phyloP scores from a whole-genome alignment of 2,888 invertebrate genomes.

The Parnassius orleans region DNA sequence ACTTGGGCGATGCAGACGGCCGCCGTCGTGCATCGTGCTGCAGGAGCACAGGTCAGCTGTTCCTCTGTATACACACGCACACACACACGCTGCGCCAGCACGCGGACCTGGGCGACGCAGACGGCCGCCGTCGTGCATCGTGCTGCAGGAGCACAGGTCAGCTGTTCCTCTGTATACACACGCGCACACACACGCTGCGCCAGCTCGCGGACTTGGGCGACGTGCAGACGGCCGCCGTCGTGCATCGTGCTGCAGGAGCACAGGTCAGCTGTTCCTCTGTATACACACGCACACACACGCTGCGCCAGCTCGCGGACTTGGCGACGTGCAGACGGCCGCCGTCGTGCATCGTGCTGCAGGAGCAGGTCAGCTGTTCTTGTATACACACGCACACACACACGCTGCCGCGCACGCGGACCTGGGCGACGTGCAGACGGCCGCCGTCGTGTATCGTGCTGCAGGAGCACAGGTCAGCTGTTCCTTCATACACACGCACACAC shows the following conservation, averaged over 20 bases:
- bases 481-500: neutral
- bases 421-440: slow-evolving; percentile 94
- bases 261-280: slow-evolving; percentile 36
- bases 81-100: slow-evolving; percentile 85
- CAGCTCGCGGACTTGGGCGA: slow-evolving; percentile 92
- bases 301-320: slow-evolving; percentile 89
- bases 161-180: neutral
- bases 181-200: slow-evolving; percentile 79
- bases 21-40: slow-evolving; percentile 89
- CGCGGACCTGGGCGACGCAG: slow-evolving; percentile 92
- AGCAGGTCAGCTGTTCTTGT: slow-evolving; percentile 54
- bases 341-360: slow-evolving; percentile 91
- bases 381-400: no score
- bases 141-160: slow-evolving; percentile 85
- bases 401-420: slow-evolving; percentile 92
- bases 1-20: slow-evolving; percentile 94
- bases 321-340: slow-evolving; percentile 93
- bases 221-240: slow-evolving; percentile 91
- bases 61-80: neutral
- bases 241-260: slow-evolving; percentile 90
- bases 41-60: slow-evolving; percentile 79
- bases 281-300: slow-evolving; percentile 49
- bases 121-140: slow-evolving; percentile 91
- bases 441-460: slow-evolving; percentile 91
- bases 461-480: slow-evolving; percentile 64